Percentiles rank a stretch among this genome's conserved stretches.
phyloP scores from a whole-genome alignment of 1,140 invertebrate genomes.

The Conopomorpha cramerella region DNA sequence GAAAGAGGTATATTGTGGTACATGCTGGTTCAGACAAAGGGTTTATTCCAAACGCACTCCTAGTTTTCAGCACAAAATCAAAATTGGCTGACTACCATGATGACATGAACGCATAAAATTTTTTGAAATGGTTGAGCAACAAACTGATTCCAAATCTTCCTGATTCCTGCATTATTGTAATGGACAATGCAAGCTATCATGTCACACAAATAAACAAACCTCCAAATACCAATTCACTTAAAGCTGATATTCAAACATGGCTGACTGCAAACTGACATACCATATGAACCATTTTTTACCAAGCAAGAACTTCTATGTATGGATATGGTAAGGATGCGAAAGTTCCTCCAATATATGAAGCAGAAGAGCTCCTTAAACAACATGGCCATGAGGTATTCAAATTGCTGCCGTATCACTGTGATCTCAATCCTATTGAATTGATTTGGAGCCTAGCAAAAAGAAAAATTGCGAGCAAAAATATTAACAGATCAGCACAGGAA shows the following conservation, averaged over 20 bases:
- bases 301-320: not conserved
- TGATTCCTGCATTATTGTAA: not conserved
- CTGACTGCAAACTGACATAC: not conserved
- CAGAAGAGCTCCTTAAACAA: not conserved
- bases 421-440: not conserved
- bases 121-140: slow-evolving; percentile 9
- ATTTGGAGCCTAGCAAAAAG: not conserved
- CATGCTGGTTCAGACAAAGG: slow-evolving; percentile 10
- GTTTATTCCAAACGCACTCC: slow-evolving; percentile 10
- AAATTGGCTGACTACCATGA: slow-evolving; percentile 13
- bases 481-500: not conserved
- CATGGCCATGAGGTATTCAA: not conserved
- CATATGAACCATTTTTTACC: not conserved
- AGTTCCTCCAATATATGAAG: not conserved
- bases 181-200: not conserved
- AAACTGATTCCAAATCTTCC: slow-evolving; percentile 10
- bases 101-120: slow-evolving; percentile 13
- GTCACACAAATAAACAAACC: not conserved
- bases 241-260: not conserved
- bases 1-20: slow-evolving; percentile 10
- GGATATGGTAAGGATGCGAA: not conserved
- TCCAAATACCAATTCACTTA: not conserved
- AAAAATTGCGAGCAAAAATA: not conserved
- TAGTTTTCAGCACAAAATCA: slow-evolving; percentile 11
- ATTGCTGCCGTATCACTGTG: not conserved